Conservation (phyloP, 2,797 vertebrate genomes). For the Tadarida brasiliensis region DNA sequence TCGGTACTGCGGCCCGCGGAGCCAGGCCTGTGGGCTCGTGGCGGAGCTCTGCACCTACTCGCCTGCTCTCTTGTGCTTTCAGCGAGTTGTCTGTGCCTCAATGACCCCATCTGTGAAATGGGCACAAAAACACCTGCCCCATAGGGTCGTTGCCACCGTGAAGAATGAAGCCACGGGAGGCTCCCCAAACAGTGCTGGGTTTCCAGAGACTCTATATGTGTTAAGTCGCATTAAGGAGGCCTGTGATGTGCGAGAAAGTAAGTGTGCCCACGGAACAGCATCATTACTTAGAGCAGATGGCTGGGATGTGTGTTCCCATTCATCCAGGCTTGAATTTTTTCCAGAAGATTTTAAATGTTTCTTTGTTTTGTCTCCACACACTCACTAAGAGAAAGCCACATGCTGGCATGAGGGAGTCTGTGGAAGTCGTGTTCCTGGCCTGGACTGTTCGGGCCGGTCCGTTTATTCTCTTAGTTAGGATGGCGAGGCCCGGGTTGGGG, state of each 20-base stretch:
- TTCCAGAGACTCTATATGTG: fast-evolving
- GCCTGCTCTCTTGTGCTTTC: too few relatives aligned
- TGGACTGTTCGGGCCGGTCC: fast-evolving
- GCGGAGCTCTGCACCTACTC: not conserved
- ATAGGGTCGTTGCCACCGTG: fast-evolving
- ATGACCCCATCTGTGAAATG: not conserved
- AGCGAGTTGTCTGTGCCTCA: not conserved
- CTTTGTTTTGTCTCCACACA: not conserved
- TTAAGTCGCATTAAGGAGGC: not conserved
- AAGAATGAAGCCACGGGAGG: not conserved
- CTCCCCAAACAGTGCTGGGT: not conserved
- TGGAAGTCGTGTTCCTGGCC: not conserved
- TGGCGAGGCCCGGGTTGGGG: fast-evolving
- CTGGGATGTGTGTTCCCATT: not conserved
- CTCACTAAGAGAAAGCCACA: not conserved
- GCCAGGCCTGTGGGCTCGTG: not conserved
- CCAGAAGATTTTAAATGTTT: not conserved
- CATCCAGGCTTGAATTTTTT: not conserved
- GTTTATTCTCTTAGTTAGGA: not conserved
- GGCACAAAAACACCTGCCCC: not conserved
- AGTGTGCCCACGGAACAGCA: not conserved
- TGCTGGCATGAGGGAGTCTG: not conserved
- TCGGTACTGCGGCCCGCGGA: too few relatives aligned
- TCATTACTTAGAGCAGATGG: not conserved
- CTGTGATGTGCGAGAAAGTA: not conserved